Conservation (phyloP, 2,888 invertebrate genomes). For the Lycia hirtaria region DNA sequence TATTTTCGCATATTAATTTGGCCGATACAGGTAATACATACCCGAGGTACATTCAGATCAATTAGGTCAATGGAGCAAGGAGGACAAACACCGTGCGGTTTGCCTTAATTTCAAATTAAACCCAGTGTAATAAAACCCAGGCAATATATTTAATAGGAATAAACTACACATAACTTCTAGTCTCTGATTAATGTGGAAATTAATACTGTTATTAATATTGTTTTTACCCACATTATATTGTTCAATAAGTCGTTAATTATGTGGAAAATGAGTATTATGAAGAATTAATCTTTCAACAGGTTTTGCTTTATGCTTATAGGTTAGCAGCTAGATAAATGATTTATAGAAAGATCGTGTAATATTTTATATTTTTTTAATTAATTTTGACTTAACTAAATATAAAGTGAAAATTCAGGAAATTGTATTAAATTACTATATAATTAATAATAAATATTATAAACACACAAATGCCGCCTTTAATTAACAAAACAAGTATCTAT, state of each 20-base stretch:
- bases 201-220: too few relatives aligned
- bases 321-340: background rate
- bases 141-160: constrained; percentile 22
- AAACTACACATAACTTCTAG: constrained; percentile 24
- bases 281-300: background rate
- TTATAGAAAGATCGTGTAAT: too few relatives aligned
- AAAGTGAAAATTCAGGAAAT: too few relatives aligned
- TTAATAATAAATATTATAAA: too few relatives aligned
- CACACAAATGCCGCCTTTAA: too few relatives aligned
- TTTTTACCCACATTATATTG: too few relatives aligned
- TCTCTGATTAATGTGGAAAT: constrained; percentile 61
- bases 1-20: too few relatives aligned
- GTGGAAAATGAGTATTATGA: constrained; percentile 64
- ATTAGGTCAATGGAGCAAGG: constrained; percentile 9
- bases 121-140: constrained; percentile 17
- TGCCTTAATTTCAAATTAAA: constrained; percentile 24
- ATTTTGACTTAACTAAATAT: too few relatives aligned
- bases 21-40: background rate
- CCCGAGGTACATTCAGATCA: background rate
- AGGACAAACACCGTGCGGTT: constrained; percentile 3
- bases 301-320: background rate
- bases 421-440: too few relatives aligned
- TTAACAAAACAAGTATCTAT: too few relatives aligned
- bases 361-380: too few relatives aligned
- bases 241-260: too few relatives aligned